Percentiles rank a stretch among this genome's conserved stretches.
These are phyloP conservation scores for Xestobium rufovillosum DNA, from an alignment of 2,888 invertebrate species.

Conservation along the genomic window DNA sequence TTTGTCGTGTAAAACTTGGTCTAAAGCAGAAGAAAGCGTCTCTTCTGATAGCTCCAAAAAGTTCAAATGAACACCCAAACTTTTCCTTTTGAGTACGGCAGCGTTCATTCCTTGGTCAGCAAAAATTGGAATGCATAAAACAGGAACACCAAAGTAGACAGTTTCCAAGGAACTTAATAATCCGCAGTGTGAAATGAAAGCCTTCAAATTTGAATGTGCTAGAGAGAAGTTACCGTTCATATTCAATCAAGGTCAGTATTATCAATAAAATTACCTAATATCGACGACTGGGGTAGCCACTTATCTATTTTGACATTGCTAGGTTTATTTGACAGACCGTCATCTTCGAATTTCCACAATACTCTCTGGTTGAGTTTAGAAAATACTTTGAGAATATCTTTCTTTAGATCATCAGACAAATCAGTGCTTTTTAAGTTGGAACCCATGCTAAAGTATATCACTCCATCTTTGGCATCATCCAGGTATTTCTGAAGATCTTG, in stretches of 20 bases:
- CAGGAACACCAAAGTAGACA: background rate
- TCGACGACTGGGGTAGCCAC: background rate
- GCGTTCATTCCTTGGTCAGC: constrained; percentile 2
- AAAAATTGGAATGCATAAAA: background rate
- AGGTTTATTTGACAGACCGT: background rate
- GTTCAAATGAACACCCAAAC: background rate
- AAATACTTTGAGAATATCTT: background rate
- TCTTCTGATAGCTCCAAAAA: background rate
- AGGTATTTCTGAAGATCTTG: background rate
- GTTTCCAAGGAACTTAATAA: background rate
- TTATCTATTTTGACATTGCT: background rate
- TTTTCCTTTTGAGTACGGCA: background rate
- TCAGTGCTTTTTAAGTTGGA: background rate
- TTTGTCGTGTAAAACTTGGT: background rate
- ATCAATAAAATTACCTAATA: constrained; percentile 1
- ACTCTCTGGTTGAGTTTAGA: background rate
- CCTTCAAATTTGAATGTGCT: background rate
- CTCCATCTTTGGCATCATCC: background rate
- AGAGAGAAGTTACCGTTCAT: background rate
- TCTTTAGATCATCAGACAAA: background rate
- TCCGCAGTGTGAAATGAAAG: constrained; percentile 1
- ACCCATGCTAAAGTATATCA: background rate
- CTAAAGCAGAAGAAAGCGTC: background rate
- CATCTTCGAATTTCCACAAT: constrained; percentile 1
- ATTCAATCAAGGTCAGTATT: background rate